Evolutionary conservation across 1,140 invertebrate genomes (phyloP), one percentile per base, ranked within the genome.

Genomic region (Eciton burchellii): DNA sequence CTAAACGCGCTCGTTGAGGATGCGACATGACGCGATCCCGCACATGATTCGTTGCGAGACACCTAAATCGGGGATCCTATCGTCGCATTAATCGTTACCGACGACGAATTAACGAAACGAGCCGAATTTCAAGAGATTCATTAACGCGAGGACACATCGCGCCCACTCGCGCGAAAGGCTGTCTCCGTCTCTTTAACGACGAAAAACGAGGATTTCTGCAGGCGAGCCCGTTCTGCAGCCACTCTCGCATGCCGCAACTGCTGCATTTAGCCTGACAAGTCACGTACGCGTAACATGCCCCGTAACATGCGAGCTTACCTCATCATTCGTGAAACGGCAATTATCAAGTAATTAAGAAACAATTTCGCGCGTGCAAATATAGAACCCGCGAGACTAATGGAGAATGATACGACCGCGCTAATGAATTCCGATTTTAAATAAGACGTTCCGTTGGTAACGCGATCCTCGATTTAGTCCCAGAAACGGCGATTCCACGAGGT

Each of bases 341-440:
- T 91, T 89, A 91, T 47, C 47, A 68, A 88, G 83, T 88, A 91
- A 91, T 92, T 92, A 91, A 82, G 74, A 88, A 91, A 90, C 87
- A 88, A 91, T 91, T 90, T 85, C 70, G 60, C 65, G 71, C 65
- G 71, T 79, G 83, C 85, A 88, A 90, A 90, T 86, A 90, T 60
- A 74, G n/a, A 66, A 26, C 45, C 49, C 45, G 60, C 56, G 56
- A 24, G 66, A 85, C 65, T 89, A 84, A 89, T 84, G 63, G 57
- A 84, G 83, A 86, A 26, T 83, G 87, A 89, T 86, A 73, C 26
- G 19, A 35, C 8, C 26, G 24, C 54, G 45, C 26, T 79, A 68
- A 68, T 21, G 35, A 45, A 66, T 29, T 8, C 41, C 35, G 16
- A 68, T 54, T 9, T 68, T 70, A 79, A 56, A 79, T 79, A 24